Evolutionary conservation across 1,140 invertebrate genomes (phyloP).

Genomic region (Magallana gigas): DNA sequence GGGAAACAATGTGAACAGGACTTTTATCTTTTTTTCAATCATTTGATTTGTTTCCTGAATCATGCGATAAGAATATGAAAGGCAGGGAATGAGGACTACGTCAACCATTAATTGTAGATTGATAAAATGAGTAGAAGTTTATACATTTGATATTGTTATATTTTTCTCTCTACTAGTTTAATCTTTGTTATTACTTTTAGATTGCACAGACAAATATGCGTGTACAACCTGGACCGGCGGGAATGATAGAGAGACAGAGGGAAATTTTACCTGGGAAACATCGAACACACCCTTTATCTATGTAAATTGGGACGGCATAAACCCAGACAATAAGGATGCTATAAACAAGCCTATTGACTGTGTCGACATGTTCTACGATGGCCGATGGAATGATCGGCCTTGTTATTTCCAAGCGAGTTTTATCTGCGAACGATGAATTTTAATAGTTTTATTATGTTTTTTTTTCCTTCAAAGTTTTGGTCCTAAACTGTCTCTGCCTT

Average conservation of each 20-base stretch:
- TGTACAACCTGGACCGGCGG: neutral
- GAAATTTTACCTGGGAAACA: neutral
- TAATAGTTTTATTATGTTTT: neutral
- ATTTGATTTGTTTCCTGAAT: no score
- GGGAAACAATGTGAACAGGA: no score
- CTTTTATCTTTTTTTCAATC: no score
- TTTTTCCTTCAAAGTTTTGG: no score
- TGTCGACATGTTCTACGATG: neutral
- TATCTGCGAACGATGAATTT: neutral
- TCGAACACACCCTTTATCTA: neutral
- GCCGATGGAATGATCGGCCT: neutral
- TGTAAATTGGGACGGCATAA: neutral
- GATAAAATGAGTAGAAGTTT: neutral
- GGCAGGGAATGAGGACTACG: no score
- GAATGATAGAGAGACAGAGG: neutral
- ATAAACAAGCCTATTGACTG: neutral
- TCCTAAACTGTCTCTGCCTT: no score
- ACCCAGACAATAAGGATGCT: neutral
- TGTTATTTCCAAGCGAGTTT: neutral
- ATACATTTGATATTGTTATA: neutral
- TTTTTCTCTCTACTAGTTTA: neutral
- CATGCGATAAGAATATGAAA: no score
- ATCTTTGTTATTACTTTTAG: neutral
- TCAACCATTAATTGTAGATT: no score
- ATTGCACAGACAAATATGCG: neutral